Evolutionary conservation across 2,113 vertebrate genomes (phyloP).

Genomic region (Sinocyclocheilus grahami): DNA sequence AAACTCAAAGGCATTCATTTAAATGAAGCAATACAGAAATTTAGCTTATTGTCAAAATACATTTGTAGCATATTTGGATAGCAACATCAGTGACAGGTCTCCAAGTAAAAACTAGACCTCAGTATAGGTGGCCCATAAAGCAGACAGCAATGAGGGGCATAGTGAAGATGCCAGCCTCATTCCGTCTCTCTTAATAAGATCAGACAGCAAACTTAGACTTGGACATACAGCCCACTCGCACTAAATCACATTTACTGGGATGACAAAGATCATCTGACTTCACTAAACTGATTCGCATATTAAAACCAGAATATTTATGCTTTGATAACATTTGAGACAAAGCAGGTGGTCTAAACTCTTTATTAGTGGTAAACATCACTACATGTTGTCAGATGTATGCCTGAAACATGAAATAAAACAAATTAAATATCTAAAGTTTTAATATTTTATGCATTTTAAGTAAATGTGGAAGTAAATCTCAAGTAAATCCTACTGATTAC

Average conservation of each 20-base stretch:
- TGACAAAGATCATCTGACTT: background rate
- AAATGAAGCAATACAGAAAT: background rate
- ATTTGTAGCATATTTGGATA: background rate
- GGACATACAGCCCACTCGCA: conserved; percentile 35
- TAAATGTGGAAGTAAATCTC: background rate
- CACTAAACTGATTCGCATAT: background rate
- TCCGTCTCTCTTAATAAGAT: conserved; percentile 32
- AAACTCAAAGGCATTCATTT: background rate
- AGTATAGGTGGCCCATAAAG: conserved; percentile 18
- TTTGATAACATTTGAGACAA: background rate
- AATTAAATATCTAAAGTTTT: background rate
- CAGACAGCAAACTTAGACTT: conserved; percentile 29
- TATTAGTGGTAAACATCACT: background rate
- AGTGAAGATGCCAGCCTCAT: conserved; percentile 48
- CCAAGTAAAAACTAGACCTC: background rate
- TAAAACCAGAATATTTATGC: background rate
- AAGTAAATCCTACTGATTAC: background rate
- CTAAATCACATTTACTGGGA: conserved; percentile 15
- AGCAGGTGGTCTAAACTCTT: background rate
- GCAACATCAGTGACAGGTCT: background rate
- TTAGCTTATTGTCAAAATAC: background rate
- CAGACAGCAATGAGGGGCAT: conserved; percentile 26
- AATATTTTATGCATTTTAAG: background rate
- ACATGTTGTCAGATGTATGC: background rate
- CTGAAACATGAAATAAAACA: background rate